Evolutionary conservation across 2,113 vertebrate species (phyloP), one percentile per base, ranked within the genome.

Genomic region (Struthio camelus): DNA sequence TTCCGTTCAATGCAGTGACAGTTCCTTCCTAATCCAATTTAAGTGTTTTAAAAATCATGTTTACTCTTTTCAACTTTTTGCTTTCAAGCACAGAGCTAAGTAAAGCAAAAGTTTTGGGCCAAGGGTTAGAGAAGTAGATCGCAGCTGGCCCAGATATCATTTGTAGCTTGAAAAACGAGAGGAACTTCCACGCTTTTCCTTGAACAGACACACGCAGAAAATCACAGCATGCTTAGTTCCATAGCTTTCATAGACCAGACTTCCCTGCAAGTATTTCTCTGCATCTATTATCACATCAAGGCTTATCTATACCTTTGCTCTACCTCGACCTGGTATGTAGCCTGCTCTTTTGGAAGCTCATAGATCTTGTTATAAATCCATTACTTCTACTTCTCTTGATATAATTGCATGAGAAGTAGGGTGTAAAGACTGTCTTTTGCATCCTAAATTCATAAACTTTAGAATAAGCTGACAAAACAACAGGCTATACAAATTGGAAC

Each of bases 231-330:
- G 65, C 58, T 48, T 70, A 25, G 17, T 15, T 73, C 48, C 66
- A 58, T 61, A 54, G 66, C 48, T 85, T 85, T 87, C 70, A 84
- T 4, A 86, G 70, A 95, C 64, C 81, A 94, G 53, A 79, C 40
- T 50, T 85, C 77, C 4, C 38, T 38, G 19, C 90, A 71, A 86
- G 85, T 40, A 71, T 73, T 96, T 85, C 64, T 88, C 88, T 97
- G 40, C 19, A 10, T n/a, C 69, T 38, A 8, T 30, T n/a, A 82
- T 56, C 80, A 92, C 53, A 93, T 42, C 78, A 96, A 96, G 56
- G 51, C 65, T 93, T 73, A 65, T 62, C 17, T 20, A 4, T 36
- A n/a, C 19, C 11, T 2, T 18, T 59, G 16, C 34, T 58, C 67
- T 75, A 4, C 9, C 25, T 44, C 14, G 2, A 36, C 28, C 54